phyloP scores from a whole-genome alignment of 2,797 vertebrate genomes.

The Gymnoscopelus braueri region DNA sequence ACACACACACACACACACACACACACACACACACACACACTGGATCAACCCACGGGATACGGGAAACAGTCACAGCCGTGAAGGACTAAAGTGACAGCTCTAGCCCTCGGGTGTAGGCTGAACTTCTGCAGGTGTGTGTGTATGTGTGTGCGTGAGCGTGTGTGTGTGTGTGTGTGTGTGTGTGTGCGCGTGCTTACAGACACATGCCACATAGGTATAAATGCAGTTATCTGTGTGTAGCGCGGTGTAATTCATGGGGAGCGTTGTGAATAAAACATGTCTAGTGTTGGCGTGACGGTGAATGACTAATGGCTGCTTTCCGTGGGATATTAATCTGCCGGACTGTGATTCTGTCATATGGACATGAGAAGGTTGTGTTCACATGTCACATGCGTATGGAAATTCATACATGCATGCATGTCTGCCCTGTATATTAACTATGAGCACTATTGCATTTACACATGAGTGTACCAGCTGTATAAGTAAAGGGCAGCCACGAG shows the following conservation, averaged over 20 bases:
- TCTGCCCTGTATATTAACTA: no score
- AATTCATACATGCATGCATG: no score
- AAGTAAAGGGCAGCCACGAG: not conserved
- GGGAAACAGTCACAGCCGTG: slow-evolving; percentile 59
- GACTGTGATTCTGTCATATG: slow-evolving; percentile 46
- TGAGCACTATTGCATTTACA: slow-evolving; percentile 1
- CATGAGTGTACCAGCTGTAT: not conserved
- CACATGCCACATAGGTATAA: slow-evolving; percentile 53
- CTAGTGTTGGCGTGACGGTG: slow-evolving; percentile 6
- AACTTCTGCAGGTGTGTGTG: slow-evolving; percentile 48
- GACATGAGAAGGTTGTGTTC: slow-evolving; percentile 43
- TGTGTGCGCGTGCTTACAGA: slow-evolving; percentile 36
- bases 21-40: slow-evolving; percentile 8
- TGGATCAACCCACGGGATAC: slow-evolving; percentile 38
- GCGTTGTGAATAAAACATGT: slow-evolving; percentile 73
- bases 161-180: slow-evolving; percentile 17
- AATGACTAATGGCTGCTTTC: slow-evolving; percentile 47
- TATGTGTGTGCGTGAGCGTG: slow-evolving; percentile 57
- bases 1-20: slow-evolving; percentile 24
- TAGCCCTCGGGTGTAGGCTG: slow-evolving; percentile 61
- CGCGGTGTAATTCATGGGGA: slow-evolving; percentile 48
- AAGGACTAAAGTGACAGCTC: slow-evolving; percentile 70
- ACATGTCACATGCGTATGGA: slow-evolving; percentile 45
- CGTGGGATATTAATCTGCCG: slow-evolving; percentile 60
- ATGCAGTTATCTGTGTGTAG: slow-evolving; percentile 69